phyloP scores from a whole-genome alignment of 92 coral and sea anemone genomes.

The Porites divaricata region DNA sequence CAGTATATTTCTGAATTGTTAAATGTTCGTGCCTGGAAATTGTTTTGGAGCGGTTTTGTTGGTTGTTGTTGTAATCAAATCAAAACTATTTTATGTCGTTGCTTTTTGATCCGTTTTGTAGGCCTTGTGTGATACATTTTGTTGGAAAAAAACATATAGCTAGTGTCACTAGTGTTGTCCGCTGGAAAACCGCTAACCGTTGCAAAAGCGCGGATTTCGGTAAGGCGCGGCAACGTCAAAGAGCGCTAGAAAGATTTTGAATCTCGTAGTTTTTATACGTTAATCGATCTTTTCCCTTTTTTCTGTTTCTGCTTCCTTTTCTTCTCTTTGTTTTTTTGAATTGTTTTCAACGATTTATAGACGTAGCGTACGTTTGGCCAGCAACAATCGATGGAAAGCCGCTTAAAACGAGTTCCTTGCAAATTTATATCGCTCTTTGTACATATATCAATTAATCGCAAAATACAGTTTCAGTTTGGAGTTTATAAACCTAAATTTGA shows the following conservation, averaged over 20 bases:
- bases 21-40: no score
- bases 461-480: neutral
- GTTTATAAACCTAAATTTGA: neutral
- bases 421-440: constrained; percentile 24
- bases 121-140: no score
- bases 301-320: no score
- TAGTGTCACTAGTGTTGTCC: neutral
- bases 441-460: neutral
- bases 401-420: neutral
- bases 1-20: constrained; percentile 10
- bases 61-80: neutral
- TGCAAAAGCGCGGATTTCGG: neutral
- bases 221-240: neutral
- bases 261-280: no score
- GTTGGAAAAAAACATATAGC: no score
- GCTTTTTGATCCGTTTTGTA: neutral
- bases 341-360: neutral
- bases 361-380: no score
- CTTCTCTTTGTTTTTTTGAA: no score
- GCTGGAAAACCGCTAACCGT: neutral
- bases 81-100: neutral
- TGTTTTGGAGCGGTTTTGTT: neutral
- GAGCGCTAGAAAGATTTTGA: no score
- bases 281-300: no score
- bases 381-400: neutral